These are phyloP conservation scores for Saxidomus purpurata DNA, from an alignment of 1,140 invertebrate genomes.

Conservation along the genomic window DNA sequence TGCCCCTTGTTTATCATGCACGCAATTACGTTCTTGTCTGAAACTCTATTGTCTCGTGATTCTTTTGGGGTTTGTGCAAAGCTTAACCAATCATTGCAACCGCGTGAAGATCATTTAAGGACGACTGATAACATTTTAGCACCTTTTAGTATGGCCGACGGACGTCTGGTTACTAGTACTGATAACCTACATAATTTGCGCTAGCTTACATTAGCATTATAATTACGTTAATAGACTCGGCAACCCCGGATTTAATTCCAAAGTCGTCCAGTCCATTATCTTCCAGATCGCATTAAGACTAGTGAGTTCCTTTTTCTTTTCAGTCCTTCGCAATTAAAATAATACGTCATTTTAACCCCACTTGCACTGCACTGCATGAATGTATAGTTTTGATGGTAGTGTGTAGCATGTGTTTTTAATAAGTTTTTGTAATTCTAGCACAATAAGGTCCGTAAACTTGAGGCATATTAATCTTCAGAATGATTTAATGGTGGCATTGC, in stretches of 20 bases:
- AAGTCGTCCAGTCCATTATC: neutral
- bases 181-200: neutral
- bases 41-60: neutral
- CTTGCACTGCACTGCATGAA: too few relatives aligned
- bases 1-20: neutral
- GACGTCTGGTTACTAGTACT: neutral
- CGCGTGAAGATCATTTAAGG: neutral
- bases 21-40: neutral
- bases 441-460: too few relatives aligned
- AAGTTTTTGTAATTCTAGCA: too few relatives aligned
- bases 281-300: too few relatives aligned
- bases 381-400: too few relatives aligned
- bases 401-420: too few relatives aligned
- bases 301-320: too few relatives aligned
- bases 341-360: too few relatives aligned
- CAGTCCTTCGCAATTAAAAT: too few relatives aligned
- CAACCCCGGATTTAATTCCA: slow-evolving; percentile 19
- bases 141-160: neutral
- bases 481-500: too few relatives aligned
- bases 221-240: neutral
- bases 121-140: neutral
- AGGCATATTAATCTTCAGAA: too few relatives aligned
- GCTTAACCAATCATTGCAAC: slow-evolving; percentile 6
- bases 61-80: neutral
- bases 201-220: neutral